Evolutionary conservation across 2,888 invertebrate species (phyloP).

Genomic region (Opisthograptis luteolata): DNA sequence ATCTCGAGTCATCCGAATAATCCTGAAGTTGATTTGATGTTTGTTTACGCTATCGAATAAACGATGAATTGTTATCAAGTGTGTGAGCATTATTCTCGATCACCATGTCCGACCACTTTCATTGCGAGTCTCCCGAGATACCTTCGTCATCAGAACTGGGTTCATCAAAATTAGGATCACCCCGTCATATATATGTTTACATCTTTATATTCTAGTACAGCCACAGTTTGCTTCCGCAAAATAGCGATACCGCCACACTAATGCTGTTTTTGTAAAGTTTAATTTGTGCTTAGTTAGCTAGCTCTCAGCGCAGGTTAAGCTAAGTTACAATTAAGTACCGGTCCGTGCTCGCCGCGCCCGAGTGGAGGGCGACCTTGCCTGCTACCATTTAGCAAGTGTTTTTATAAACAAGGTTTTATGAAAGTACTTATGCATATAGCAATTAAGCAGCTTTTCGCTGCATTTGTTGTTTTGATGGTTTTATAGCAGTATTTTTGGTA

Average conservation of each 20-base stretch:
- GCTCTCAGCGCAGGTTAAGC: slow-evolving; percentile 6
- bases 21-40: too few species aligned
- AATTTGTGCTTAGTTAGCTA: slow-evolving; percentile 6
- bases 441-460: background rate
- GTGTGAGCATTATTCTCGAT: too few species aligned
- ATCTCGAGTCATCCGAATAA: too few species aligned
- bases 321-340: slow-evolving; percentile 8
- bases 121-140: too few species aligned
- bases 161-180: too few species aligned
- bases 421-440: background rate
- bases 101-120: too few species aligned
- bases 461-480: background rate
- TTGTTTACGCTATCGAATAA: too few species aligned
- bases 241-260: background rate
- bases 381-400: background rate
- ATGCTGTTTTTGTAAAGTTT: slow-evolving; percentile 2
- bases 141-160: too few species aligned
- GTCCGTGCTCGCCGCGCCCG: background rate
- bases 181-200: too few species aligned
- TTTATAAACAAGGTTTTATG: slow-evolving; percentile 1
- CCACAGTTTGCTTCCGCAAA: background rate
- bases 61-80: too few species aligned
- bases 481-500: background rate
- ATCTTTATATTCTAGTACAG: too few species aligned
- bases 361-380: background rate